Evolutionary conservation across 2,888 invertebrate species (phyloP).

Genomic region (Dasysyrphus albostriatus): DNA sequence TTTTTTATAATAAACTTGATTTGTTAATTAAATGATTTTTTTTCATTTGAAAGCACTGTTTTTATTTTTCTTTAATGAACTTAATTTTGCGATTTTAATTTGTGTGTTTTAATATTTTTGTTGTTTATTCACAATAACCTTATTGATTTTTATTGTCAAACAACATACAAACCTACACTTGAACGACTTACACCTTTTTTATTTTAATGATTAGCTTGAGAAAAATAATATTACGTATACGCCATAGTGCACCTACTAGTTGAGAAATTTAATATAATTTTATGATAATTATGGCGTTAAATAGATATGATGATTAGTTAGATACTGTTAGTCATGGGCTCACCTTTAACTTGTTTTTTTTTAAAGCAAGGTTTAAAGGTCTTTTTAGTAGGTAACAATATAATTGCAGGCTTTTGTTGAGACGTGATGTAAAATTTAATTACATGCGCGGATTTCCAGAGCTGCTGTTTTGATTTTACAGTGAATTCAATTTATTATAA

Average conservation of each 20-base stretch:
- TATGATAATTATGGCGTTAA: neutral
- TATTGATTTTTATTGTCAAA: neutral
- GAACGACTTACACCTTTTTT: too few species aligned
- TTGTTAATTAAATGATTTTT: slow-evolving; percentile 58
- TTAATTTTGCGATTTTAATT: neutral
- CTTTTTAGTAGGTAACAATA: neutral
- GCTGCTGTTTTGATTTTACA: neutral
- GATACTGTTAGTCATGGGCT: slow-evolving; percentile 20
- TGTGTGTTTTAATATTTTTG: slow-evolving; percentile 10
- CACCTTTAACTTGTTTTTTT: neutral
- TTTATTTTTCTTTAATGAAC: neutral
- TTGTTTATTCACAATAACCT: neutral
- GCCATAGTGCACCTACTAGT: slow-evolving; percentile 18
- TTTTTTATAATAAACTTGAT: slow-evolving; percentile 42
- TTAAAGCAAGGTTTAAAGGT: slow-evolving; percentile 10
- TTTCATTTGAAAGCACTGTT: slow-evolving; percentile 19
- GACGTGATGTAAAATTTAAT: neutral
- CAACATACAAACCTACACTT: too few species aligned
- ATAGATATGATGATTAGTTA: neutral
- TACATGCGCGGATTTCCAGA: neutral
- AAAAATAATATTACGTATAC: slow-evolving; percentile 15
- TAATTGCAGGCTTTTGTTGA: neutral
- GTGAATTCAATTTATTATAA: neutral
- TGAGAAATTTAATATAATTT: neutral
- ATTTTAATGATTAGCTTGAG: neutral